Evolutionary conservation across 2,113 vertebrate species (phyloP), one percentile per base, ranked within the genome.

Genomic region (Solea senegalensis): DNA sequence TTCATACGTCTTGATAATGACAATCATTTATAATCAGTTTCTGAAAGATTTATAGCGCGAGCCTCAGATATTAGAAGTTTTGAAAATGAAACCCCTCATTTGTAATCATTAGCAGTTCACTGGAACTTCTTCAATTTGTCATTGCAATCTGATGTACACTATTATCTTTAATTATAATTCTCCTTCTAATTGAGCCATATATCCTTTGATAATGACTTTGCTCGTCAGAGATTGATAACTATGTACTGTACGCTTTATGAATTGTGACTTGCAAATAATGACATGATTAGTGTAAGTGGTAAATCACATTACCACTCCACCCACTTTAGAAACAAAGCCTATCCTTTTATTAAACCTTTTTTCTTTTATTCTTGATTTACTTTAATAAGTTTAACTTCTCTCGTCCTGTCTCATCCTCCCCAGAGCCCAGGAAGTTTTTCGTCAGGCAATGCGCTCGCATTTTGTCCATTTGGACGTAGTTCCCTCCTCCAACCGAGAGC

Each of bases 351-450:
- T 59, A 44, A 46, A 8, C 52, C 43, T 61, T 48, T 0, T 61
- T 4, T 52, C 2, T 8, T 41, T 0, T 54, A 28, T 5, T 10
- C 9, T 27, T 43, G 9, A 11, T 27, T 14, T 27, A 7, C 9
- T 12, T 9, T 12, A 13, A 5, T 59, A 52, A 16, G 15, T 12
- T 10, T 56, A 21, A 21, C 8, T 2, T 15, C n/a, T 49, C 11
- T 16, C 1, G 21, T 55, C 26, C 2, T 52, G n/a, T 16, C 39
- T 40, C 15, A 0, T 10, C 28, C 46, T 52, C 21, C 44, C 26
- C 83, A 99, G 98, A 88, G 94, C 98, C 76, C 98, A 98, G 83
- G 97, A 98, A 65, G 87, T 96, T 43, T 99, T 99, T 76, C 96
- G 96, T 4, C 95, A 97, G 82, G 96, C 97, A 2, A 98, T 99